Base-by-base conservation (phyloP, 2,888 invertebrate species). In the Pammene fasciana region DNA sequence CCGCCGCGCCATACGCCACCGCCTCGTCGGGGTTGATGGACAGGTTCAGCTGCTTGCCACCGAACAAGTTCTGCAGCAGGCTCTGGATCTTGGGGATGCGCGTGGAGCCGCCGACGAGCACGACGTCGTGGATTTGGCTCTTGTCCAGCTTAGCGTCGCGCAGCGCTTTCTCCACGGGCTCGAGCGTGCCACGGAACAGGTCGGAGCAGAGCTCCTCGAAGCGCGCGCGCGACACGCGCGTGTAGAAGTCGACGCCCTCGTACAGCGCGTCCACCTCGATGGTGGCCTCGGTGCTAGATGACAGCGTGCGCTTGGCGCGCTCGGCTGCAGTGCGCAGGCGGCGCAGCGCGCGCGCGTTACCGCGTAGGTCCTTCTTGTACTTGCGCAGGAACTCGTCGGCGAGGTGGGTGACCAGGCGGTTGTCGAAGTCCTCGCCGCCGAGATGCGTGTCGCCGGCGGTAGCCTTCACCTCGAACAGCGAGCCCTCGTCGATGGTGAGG, bases 401-500 rank as follows among this genome's bases (percentile, higher is more conserved):
- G 66, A 94, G 90, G 77, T 94, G 93, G 57, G 86, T 92, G 10
- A 94, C 94, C 75, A 95, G 81, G 64, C 94, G 81, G 77, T 93
- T 94, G 78, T 93, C 67, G 73, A 96, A 94, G 80, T 95, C 94
- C 84, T 95, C 94, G 36, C 94, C 94, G 16, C 94, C 94, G 18
- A 50, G 50, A 8, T 50, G 50, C 72, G 82, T 0, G 50, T 50
- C 50, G 5, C 50, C 50, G 18, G 50, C 50, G 50, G 50, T 50
- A 18, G 50, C 50, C 50, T 50, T 50, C 50, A 50, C 50, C 50
- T 50, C 50, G 26, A 50, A 50, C 18, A 50, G 50, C 94, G 43
- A 94, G 0, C 96, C 94, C 83, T 97, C 96, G 79, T 96, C 96
- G 79, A 97, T 97, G 55, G 96, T 94, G 56, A 97, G 87, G 73